Evolutionary conservation across 2,888 invertebrate species (phyloP).

Genomic region (Capitulum mitella): DNA sequence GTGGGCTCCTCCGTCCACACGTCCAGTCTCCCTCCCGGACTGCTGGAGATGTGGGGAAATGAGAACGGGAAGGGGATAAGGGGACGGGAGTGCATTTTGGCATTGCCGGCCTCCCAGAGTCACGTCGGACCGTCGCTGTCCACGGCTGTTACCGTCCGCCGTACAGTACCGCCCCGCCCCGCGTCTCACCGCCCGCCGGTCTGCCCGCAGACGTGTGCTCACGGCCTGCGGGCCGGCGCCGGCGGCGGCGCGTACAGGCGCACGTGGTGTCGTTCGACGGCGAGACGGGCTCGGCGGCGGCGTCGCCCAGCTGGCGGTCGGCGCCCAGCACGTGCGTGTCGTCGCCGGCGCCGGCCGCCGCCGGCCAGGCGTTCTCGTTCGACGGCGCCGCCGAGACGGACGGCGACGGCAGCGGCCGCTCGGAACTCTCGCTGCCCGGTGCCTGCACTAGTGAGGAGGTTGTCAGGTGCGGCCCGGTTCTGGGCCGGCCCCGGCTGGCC

Average conservation of each 20-base stretch:
- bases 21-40: too few species aligned
- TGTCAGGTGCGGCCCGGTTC: background rate
- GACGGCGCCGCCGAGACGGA: background rate
- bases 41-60: too few species aligned
- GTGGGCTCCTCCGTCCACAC: too few species aligned
- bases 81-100: too few species aligned
- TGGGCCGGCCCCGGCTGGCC: too few species aligned
- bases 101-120: too few species aligned
- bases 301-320: constrained; percentile 38
- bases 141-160: too few species aligned
- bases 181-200: background rate
- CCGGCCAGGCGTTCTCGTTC: background rate
- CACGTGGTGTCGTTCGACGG: constrained; percentile 19
- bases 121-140: too few species aligned
- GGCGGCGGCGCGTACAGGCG: background rate
- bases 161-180: background rate
- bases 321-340: constrained; percentile 44
- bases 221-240: background rate
- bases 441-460: background rate
- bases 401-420: constrained; percentile 11
- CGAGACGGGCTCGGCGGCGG: constrained; percentile 12
- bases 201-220: constrained; percentile 30
- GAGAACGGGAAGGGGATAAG: too few species aligned
- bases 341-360: constrained; percentile 1
- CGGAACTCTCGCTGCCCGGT: constrained; percentile 18